Evolutionary conservation across 1,140 invertebrate species (phyloP).

Genomic region (Lysiphlebus fabarum): DNA sequence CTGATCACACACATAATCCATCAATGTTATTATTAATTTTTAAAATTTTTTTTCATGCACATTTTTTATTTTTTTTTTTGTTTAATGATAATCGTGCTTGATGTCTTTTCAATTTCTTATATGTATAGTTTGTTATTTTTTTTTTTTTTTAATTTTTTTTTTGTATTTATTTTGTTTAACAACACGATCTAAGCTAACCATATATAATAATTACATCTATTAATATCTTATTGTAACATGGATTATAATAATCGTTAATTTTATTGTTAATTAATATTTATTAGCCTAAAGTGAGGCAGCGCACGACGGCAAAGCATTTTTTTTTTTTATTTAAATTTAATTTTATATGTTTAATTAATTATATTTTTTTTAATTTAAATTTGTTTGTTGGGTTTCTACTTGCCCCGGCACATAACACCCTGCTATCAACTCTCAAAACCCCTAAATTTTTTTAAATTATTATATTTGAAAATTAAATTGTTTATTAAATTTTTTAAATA

Average conservation of each 20-base stretch:
- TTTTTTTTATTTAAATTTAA: slow-evolving; percentile 24
- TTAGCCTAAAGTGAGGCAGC: slow-evolving; percentile 56
- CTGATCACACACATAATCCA: slow-evolving; percentile 17
- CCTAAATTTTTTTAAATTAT: slow-evolving; percentile 16
- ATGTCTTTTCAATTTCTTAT: slow-evolving; percentile 7
- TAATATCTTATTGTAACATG: slow-evolving; percentile 58
- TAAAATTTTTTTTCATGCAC: slow-evolving; percentile 13
- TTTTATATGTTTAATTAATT: slow-evolving; percentile 29
- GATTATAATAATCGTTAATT: slow-evolving; percentile 53
- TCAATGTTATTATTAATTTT: slow-evolving; percentile 10
- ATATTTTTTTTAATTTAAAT: slow-evolving; percentile 14
- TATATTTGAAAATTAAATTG: slow-evolving; percentile 20
- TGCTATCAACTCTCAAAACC: slow-evolving; percentile 44
- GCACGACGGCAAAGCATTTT: slow-evolving; percentile 55
- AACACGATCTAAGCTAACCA: slow-evolving; percentile 57
- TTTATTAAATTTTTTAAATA: slow-evolving; percentile 13
- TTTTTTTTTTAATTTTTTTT: slow-evolving; percentile 29
- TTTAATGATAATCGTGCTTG: slow-evolving; percentile 34
- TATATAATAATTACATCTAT: slow-evolving; percentile 58
- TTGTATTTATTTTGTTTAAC: slow-evolving; percentile 51
- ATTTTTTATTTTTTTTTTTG: slow-evolving; percentile 11
- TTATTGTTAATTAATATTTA: slow-evolving; percentile 51
- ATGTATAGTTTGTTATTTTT: background rate
- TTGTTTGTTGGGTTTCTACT: slow-evolving; percentile 42
- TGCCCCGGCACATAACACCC: slow-evolving; percentile 53